Evolutionary conservation across 2,888 invertebrate species (phyloP), one percentile per base, ranked within the genome.

Genomic region (Ectropis crepuscularia): DNA sequence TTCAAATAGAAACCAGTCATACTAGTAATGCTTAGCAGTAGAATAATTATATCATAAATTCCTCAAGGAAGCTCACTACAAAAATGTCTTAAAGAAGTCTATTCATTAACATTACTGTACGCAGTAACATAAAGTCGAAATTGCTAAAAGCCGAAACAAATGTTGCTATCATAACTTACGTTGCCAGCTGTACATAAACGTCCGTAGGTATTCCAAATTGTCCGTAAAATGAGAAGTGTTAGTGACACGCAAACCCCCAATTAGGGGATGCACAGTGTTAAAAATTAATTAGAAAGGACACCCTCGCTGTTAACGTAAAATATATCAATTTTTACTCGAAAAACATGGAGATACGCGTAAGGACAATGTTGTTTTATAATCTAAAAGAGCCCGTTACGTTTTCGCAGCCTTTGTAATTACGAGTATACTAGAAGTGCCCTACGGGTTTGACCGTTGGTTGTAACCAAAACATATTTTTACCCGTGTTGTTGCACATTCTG

Each of bases 181-280:
- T 62, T 57, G 58, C 53, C 37, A 58, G 57, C 46, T 50, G 62
- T 66, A 63, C 49, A 60, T 60, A 45, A 49, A 46, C 9, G 28
- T 11, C 50, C 59, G 16, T 47, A 38, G 61, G 68, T 58, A 62
- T 64, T 66, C 61, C 63, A 67, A 71, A 68, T 71, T 66, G 67
- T 57, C 69, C 69, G 67, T 70, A 67, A 78, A 83, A 82, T 82
- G 85, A 83, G 82, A 79, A 86, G 72, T 81, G 76, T 69, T 74
- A 77, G 70, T 68, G 75, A 77, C 89, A 89, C 88, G 90, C 89
- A 74, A 89, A 80, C 80, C 72, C 70, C 76, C 85, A 86, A 90
- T 89, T 89, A 88, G 78, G 79, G 77, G 71, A 78, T 74, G 70
- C 72, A 72, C 68, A 73, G 83, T 80, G 88, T 88, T 89, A 87